Conservation (phyloP, 2,113 vertebrate species). For the Nothobranchius kuhntae region DNA sequence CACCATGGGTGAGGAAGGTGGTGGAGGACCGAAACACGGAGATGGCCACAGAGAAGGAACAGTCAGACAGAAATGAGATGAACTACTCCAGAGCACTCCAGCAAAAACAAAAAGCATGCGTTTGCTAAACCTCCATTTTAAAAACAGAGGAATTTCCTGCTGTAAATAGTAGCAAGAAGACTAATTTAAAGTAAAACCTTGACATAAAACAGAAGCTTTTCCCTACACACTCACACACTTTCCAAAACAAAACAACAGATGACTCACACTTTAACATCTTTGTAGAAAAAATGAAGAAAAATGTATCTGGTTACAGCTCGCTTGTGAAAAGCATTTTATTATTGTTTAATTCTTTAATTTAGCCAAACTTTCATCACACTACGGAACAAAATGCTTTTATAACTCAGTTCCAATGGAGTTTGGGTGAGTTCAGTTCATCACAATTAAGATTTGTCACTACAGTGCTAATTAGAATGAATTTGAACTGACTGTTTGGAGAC, state of each 20-base stretch:
- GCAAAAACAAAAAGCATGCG: no score
- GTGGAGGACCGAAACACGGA: no score
- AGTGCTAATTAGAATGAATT: no score
- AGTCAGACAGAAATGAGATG: no score
- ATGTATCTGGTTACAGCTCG: background rate
- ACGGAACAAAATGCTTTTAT: background rate
- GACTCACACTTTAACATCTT: background rate
- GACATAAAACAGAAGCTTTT: background rate
- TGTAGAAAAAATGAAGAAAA: background rate
- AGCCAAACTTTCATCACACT: background rate
- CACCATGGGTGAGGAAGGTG: no score
- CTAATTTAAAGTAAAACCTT: background rate
- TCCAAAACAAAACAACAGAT: background rate
- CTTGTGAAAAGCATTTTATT: no score
- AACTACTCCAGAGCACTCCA: no score
- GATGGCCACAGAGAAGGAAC: no score
- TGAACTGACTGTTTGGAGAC: background rate
- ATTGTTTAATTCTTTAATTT: background rate
- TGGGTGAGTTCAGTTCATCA: no score
- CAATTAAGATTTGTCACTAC: no score
- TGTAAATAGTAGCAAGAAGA: background rate
- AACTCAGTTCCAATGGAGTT: no score
- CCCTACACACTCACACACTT: background rate
- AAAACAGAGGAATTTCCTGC: background rate
- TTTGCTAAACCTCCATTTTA: background rate